Percentiles rank a stretch among this genome's conserved stretches.
Evolutionary conservation across 2,888 invertebrate genomes (phyloP).

Genomic region (Eustalomyia histrio): DNA sequence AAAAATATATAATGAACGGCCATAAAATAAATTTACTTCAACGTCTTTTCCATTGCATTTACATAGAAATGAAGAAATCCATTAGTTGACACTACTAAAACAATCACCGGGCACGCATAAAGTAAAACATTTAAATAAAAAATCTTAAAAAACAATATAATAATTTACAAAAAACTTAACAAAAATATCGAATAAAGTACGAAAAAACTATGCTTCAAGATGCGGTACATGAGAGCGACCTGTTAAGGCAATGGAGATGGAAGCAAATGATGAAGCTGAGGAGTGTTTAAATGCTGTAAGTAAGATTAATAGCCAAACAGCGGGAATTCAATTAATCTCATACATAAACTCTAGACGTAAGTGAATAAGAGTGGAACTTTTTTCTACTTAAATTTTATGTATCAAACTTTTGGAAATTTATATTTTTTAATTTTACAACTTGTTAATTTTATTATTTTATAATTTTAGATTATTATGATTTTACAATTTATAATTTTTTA

Average conservation of each 20-base stretch:
- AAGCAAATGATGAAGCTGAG: slow-evolving; percentile 34
- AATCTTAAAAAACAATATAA: slow-evolving; percentile 69
- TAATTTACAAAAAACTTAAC: slow-evolving; percentile 71
- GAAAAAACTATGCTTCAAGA: slow-evolving; percentile 30
- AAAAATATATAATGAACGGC: slow-evolving; percentile 49
- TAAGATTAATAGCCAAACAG: slow-evolving; percentile 77
- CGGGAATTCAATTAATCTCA: slow-evolving; percentile 76
- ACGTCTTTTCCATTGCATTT: slow-evolving; percentile 56
- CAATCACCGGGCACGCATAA: slow-evolving; percentile 61
- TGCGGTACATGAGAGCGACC: slow-evolving; percentile 31
- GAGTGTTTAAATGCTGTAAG: slow-evolving; percentile 65
- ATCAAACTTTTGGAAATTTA: too few species aligned
- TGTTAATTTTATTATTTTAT: too few species aligned
- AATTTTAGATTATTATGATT: too few species aligned
- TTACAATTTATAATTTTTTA: too few species aligned
- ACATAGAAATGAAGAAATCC: slow-evolving; percentile 57
- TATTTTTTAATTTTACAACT: too few species aligned
- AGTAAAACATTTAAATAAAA: slow-evolving; percentile 49
- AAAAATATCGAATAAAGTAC: slow-evolving; percentile 59
- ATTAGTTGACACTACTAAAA: slow-evolving; percentile 73
- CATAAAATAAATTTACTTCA: slow-evolving; percentile 62
- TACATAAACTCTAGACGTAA: background rate
- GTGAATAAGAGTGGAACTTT: background rate
- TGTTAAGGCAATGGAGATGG: slow-evolving; percentile 43
- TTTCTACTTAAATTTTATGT: too few species aligned